These are phyloP conservation scores for Sanderia malayensis DNA, from an alignment of 30 jellyfish, hydroid and myxozoan species.

Conservation along the genomic window DNA sequence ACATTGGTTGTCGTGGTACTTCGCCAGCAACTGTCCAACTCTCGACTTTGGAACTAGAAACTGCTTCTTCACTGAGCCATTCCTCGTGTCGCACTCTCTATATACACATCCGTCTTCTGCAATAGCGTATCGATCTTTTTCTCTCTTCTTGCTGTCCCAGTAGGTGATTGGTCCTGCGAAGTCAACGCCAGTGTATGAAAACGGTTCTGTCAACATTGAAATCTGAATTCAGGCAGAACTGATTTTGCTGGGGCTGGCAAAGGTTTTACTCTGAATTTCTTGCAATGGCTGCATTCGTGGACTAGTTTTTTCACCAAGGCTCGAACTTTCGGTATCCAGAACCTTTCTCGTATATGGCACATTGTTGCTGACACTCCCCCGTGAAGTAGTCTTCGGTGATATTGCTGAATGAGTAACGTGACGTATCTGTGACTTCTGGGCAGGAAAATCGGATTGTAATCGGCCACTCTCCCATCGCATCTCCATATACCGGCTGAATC, in stretches of 20 bases:
- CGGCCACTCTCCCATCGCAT: conserved; percentile 36
- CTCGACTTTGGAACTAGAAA: too few species aligned
- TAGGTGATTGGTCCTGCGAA: conserved; percentile 33
- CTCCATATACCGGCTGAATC: conserved; percentile 32
- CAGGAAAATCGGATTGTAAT: conserved; percentile 38
- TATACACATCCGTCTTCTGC: too few species aligned
- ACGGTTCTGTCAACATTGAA: conserved; percentile 8
- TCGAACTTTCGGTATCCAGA: conserved; percentile 54
- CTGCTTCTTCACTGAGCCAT: too few species aligned
- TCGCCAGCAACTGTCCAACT: too few species aligned
- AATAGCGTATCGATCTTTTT: too few species aligned
- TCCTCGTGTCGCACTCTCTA: too few species aligned
- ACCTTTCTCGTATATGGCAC: conserved; percentile 18
- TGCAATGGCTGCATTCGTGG: conserved; percentile 26
- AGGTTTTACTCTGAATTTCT: conserved; percentile 40
- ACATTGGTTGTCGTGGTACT: too few species aligned
- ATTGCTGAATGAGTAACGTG: conserved; percentile 5
- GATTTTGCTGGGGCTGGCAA: conserved; percentile 39
- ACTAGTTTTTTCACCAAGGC: conserved; percentile 36
- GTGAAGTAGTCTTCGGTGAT: conserved; percentile 33
- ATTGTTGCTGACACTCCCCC: conserved; percentile 49
- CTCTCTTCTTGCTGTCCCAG: not conserved
- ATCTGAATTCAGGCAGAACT: conserved; percentile 34
- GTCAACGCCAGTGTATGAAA: conserved; percentile 33
- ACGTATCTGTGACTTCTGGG: conserved; percentile 24